Evolutionary conservation across 2,797 vertebrate species (phyloP), one percentile per base, ranked within the genome.

Genomic region (Phoeniculus purpureus): DNA sequence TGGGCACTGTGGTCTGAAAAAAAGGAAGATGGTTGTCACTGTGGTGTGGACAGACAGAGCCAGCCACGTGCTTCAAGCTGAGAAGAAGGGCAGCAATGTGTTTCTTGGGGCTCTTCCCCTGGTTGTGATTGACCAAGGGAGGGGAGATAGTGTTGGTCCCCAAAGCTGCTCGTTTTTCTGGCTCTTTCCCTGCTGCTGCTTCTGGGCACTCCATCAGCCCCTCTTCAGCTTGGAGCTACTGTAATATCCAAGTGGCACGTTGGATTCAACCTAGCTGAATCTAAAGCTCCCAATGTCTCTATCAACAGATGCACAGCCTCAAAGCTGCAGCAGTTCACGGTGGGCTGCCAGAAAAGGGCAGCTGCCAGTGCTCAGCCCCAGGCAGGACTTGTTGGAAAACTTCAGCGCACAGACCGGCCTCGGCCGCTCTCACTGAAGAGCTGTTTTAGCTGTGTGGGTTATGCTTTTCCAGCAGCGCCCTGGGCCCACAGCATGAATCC

Each of bases 261-360:
- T 88, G 80, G 86, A 26, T 86, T 87, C 80, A 94, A 80, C 51
- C 61, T 26, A 3, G 47, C 91, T 93, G 94, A 59, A 94, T 89
- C 92, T 66, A 91, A 89, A 92, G 80, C 89, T 95, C 60, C 67
- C 66, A 20, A 3, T 31, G 31, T 65, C 85, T 92, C 94, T 91
- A 86, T 95, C 87, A 95, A 89, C 94, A 95, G 93, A 72, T 7
- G 64, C 54, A 21, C 56, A 76, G 64, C 56, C 82, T 79, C 51
- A 12, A 81, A 85, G 91, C 89, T 83, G 76, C 76, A 83, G 76
- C 22, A n/a, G 56, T 48, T 67, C 0, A 2, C 78, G 92, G 90
- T 19, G 1, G 56, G 72, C 59, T 70, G 92, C 95, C 93, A 96
- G 90, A 15, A 82, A 61, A 81, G 45, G 50, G 34, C 77, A 76